Conservation (phyloP, 2,797 vertebrate species). For the Spinibarbus caldwelli region DNA sequence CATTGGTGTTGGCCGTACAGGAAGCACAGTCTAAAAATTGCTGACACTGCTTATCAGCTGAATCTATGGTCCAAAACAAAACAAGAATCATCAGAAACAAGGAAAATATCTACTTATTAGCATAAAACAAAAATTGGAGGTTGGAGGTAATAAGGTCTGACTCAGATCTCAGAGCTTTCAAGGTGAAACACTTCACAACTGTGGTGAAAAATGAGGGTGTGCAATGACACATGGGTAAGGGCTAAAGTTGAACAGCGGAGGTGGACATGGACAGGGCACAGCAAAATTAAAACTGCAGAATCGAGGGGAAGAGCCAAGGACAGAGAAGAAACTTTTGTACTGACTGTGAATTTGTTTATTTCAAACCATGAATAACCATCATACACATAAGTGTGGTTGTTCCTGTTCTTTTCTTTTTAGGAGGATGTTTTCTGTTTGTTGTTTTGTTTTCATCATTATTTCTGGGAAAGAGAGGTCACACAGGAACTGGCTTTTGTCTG, state of each 20-base stretch:
- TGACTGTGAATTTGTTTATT: constrained; percentile 1
- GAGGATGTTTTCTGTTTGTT: constrained; percentile 20
- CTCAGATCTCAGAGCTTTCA: constrained; percentile 27
- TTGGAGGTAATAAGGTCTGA: background rate
- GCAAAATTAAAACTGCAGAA: constrained; percentile 11
- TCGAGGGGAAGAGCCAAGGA: constrained; percentile 19
- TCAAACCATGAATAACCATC: constrained; percentile 1
- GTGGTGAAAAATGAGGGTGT: constrained; percentile 18
- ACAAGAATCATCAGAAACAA: constrained; percentile 5
- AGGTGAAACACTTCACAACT: constrained; percentile 30
- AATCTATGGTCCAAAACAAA: constrained; percentile 70
- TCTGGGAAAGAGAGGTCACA: constrained; percentile 20
- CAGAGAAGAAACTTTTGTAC: constrained; percentile 5
- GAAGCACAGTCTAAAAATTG: constrained; percentile 91
- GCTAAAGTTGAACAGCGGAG: constrained; percentile 17
- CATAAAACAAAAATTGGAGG: background rate
- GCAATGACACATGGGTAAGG: constrained; percentile 17
- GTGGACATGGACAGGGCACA: constrained; percentile 10
- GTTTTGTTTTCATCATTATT: constrained; percentile 32
- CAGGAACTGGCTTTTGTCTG: constrained; percentile 28
- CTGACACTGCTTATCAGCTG: constrained; percentile 88
- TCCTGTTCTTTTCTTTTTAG: background rate
- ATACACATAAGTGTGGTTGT: background rate
- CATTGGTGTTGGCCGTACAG: constrained; percentile 95
- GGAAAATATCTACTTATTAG: constrained; percentile 21